Conservation (phyloP, 2,113 vertebrate species). For the Rhabdomys dilectus region DNA sequence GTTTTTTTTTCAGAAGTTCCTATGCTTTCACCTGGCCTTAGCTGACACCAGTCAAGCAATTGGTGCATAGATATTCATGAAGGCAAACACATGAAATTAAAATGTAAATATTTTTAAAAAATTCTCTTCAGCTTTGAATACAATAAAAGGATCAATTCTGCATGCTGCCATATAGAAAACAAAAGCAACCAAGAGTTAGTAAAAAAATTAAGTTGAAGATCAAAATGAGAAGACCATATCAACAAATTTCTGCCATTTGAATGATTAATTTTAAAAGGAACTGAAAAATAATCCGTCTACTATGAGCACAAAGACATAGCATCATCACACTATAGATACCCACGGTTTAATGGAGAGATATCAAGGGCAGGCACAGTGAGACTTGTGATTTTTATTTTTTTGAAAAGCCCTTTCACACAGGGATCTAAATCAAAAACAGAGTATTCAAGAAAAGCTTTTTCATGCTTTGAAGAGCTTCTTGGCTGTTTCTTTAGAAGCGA, state of each 20-base stretch:
- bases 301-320: slow-evolving; percentile 60
- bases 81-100: not conserved
- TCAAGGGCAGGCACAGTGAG: slow-evolving; percentile 42
- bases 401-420: slow-evolving; percentile 69
- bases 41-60: not conserved
- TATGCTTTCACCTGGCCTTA: not conserved
- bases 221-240: slow-evolving; percentile 50
- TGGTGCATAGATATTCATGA: not conserved
- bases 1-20: not conserved
- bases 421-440: slow-evolving; percentile 78
- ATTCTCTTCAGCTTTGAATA: slow-evolving; percentile 7
- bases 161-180: slow-evolving; percentile 29
- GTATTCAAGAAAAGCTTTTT: slow-evolving; percentile 80
- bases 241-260: slow-evolving; percentile 12
- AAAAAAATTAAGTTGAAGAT: slow-evolving; percentile 45
- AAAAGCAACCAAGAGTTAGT: slow-evolving; percentile 27
- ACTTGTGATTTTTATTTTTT: slow-evolving; percentile 66
- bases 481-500: slow-evolving; percentile 75
- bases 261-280: slow-evolving; percentile 68
- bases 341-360: not conserved
- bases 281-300: slow-evolving; percentile 59
- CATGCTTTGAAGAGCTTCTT: slow-evolving; percentile 77
- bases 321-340: slow-evolving; percentile 69
- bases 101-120: not conserved
- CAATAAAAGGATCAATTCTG: not conserved